These are phyloP conservation scores for Pteronotus mesoamericanus DNA, from an alignment of 2,797 vertebrate species.

Conservation along the genomic window DNA sequence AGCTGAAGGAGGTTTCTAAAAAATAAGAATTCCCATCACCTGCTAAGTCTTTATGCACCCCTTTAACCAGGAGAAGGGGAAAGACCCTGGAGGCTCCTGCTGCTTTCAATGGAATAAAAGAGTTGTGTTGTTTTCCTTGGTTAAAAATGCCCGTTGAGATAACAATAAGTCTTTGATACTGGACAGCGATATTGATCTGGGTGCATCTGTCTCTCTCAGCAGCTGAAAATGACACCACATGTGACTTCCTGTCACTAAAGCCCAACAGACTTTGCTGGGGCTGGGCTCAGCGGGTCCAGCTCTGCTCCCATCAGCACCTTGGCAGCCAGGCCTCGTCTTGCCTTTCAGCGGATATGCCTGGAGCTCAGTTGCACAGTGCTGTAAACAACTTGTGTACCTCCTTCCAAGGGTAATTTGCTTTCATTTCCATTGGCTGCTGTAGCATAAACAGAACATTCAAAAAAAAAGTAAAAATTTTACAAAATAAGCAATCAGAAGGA, in stretches of 20 bases:
- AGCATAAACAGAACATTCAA: conserved; percentile 68
- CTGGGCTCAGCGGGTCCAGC: conserved; percentile 55
- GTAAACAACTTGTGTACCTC: conserved; percentile 73
- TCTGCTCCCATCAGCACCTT: conserved; percentile 53
- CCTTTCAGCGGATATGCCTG: conserved; percentile 7
- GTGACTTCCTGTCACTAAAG: conserved; percentile 77
- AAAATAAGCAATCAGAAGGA: conserved; percentile 57
- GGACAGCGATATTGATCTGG: conserved; percentile 76
- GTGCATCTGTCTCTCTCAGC: conserved; percentile 74
- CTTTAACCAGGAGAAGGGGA: not conserved
- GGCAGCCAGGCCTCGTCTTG: conserved; percentile 36
- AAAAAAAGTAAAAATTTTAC: not conserved
- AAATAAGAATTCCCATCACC: not conserved
- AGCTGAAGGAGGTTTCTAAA: conserved; percentile 23
- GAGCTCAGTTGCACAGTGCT: conserved; percentile 18
- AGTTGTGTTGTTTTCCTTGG: conserved; percentile 55
- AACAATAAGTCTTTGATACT: conserved; percentile 75
- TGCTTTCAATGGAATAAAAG: conserved; percentile 51
- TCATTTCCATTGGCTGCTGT: conserved; percentile 61
- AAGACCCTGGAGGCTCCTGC: not conserved
- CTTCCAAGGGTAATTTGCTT: conserved; percentile 60
- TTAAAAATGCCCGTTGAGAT: conserved; percentile 30
- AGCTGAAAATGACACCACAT: conserved; percentile 76
- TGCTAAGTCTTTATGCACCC: not conserved
- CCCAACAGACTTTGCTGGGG: conserved; percentile 67